A percentile compares a stretch with the other conserved stretches of the same genome.
phyloP scores from a whole-genome alignment of 2,888 invertebrate species.

The Ennomos fuscantarius region DNA sequence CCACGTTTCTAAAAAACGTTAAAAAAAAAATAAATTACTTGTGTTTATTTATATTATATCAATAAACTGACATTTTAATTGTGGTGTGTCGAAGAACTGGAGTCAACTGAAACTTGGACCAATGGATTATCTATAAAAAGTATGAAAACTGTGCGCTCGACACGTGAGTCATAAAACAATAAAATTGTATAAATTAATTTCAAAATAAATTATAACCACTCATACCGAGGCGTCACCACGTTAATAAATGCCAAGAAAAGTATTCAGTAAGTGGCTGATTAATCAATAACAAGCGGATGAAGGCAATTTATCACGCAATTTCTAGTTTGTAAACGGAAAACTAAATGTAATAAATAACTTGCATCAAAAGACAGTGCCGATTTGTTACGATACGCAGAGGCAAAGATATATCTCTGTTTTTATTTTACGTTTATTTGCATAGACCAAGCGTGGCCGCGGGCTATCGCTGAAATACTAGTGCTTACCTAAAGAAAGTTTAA shows the following conservation, averaged over 20 bases:
- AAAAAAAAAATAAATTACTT: too few relatives aligned
- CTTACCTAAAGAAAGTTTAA: too few relatives aligned
- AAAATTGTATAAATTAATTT: too few relatives aligned
- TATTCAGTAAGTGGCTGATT: slow-evolving; percentile 22
- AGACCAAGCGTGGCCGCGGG: slow-evolving; percentile 1
- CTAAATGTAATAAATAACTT: slow-evolving; percentile 35
- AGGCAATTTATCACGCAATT: slow-evolving; percentile 41
- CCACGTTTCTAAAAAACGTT: too few relatives aligned
- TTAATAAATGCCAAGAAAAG: slow-evolving; percentile 8
- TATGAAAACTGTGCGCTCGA: too few relatives aligned
- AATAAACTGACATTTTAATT: too few relatives aligned
- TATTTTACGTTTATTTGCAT: slow-evolving; percentile 12
- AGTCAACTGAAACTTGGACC: too few relatives aligned
- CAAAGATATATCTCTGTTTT: slow-evolving; percentile 19
- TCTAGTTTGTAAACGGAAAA: slow-evolving; percentile 28
- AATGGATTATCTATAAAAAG: too few relatives aligned
- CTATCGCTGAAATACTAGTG: slow-evolving; percentile 1
- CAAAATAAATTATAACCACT: slow-evolving; percentile 23
- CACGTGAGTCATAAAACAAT: too few relatives aligned
- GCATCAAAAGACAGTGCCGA: slow-evolving; percentile 19
- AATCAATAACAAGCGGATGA: slow-evolving; percentile 37
- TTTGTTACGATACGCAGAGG: slow-evolving; percentile 18
- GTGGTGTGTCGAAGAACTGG: too few relatives aligned
- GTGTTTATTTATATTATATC: too few relatives aligned
- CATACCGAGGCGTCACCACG: slow-evolving; percentile 20